These are phyloP conservation scores for Thamnaconus septentrionalis DNA, from an alignment of 2,113 vertebrate species.

Conservation along the genomic window DNA sequence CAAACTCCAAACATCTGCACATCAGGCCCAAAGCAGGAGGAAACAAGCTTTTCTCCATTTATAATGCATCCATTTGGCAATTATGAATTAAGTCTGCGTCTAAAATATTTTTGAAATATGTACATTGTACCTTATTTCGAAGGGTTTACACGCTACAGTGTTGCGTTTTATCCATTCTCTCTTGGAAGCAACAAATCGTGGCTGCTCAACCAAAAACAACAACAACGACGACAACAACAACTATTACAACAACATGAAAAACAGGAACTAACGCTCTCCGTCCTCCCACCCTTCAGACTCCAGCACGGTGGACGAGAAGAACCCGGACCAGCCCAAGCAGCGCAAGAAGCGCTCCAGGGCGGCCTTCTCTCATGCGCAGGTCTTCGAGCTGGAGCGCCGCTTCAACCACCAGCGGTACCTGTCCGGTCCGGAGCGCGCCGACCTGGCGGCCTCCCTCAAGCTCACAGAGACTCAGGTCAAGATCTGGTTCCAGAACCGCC, in stretches of 20 bases:
- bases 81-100: too few species aligned
- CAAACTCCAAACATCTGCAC: not conserved
- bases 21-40: not conserved
- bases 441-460: conserved; percentile 94
- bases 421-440: conserved; percentile 94
- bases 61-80: too few species aligned
- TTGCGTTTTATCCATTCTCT: too few species aligned
- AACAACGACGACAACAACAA: too few species aligned
- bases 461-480: conserved; percentile 99
- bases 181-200: too few species aligned
- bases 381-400: conserved; percentile 97
- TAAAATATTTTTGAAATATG: too few species aligned
- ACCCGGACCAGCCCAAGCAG: conserved; percentile 83
- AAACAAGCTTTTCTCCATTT: not conserved
- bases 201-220: too few species aligned
- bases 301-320: conserved; percentile 71
- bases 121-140: too few species aligned
- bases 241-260: too few species aligned
- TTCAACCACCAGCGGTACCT: conserved; percentile 99
- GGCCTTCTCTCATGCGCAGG: conserved; percentile 97
- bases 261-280: conserved; percentile 1
- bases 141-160: too few species aligned
- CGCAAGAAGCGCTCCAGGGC: conserved; percentile 96
- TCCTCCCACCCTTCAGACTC: conserved; percentile 60
- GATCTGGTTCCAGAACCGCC: conserved; percentile 99